Conservation (phyloP, 2,113 vertebrate species). For the Murina feae region DNA sequence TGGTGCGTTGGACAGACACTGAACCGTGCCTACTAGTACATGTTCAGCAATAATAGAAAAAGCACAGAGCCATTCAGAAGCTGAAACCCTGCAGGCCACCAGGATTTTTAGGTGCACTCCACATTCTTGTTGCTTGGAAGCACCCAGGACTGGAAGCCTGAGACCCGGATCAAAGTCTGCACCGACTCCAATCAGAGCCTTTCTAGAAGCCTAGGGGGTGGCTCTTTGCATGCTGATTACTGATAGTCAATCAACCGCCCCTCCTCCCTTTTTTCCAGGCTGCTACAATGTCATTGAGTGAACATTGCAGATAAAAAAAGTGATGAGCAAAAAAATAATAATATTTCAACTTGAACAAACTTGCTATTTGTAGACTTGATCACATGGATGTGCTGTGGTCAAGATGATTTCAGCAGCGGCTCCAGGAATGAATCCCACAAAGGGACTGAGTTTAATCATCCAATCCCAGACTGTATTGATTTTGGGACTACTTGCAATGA, state of each 20-base stretch:
- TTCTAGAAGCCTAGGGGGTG: constrained; percentile 74
- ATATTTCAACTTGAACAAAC: constrained; percentile 84
- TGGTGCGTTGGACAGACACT: constrained; percentile 63
- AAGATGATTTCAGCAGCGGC: constrained; percentile 81
- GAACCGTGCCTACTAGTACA: constrained; percentile 36
- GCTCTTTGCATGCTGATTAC: constrained; percentile 79
- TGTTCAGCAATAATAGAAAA: constrained; percentile 63
- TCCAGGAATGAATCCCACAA: constrained; percentile 86
- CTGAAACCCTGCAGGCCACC: constrained; percentile 37
- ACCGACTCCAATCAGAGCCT: constrained; percentile 70
- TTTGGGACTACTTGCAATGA: constrained; percentile 88
- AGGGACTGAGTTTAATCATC: constrained; percentile 90
- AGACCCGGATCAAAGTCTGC: constrained; percentile 75
- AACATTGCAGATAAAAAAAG: constrained; percentile 79
- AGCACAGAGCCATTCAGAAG: not conserved
- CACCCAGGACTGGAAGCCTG: constrained; percentile 73
- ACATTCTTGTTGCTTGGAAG: constrained; percentile 72
- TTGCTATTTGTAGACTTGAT: constrained; percentile 82
- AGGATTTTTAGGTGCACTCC: constrained; percentile 72
- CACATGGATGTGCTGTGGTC: constrained; percentile 82
- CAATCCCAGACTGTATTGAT: constrained; percentile 91
- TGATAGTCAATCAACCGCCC: constrained; percentile 75
- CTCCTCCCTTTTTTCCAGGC: not conserved
- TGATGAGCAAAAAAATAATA: constrained; percentile 77
- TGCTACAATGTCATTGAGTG: constrained; percentile 81